Evolutionary conservation across 1,140 invertebrate species (phyloP).

Genomic region (Diorhabda elongata): DNA sequence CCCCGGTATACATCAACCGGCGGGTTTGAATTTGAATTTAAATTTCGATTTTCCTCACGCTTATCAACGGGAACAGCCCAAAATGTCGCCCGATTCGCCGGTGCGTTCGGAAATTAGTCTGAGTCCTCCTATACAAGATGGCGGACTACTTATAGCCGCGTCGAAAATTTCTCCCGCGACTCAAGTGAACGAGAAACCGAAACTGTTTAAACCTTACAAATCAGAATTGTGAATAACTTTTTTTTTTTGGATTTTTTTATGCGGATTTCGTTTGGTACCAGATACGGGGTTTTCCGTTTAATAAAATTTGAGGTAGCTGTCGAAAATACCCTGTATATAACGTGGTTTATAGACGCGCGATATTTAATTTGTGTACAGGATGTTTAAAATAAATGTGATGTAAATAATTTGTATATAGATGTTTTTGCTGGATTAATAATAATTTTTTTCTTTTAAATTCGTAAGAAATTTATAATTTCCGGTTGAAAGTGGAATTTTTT

Average conservation of each 20-base stretch:
- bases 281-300: no score
- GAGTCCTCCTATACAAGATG: constrained; percentile 39
- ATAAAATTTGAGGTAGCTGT: no score
- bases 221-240: constrained; percentile 52
- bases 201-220: constrained; percentile 67
- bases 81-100: constrained; percentile 35
- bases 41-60: constrained; percentile 34
- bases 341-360: no score
- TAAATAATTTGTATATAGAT: no score
- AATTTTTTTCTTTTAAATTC: no score
- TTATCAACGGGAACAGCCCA: constrained; percentile 24
- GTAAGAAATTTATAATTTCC: no score
- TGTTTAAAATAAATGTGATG: no score
- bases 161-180: constrained; percentile 42
- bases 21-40: constrained; percentile 40
- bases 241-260: not conserved
- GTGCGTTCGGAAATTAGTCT: constrained; percentile 42
- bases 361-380: no score
- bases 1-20: constrained; percentile 24
- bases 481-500: no score
- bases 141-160: constrained; percentile 36
- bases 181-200: constrained; percentile 52
- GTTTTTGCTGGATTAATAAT: no score
- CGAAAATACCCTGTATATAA: no score
- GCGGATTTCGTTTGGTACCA: not conserved